phyloP scores from a whole-genome alignment of 2,113 vertebrate genomes.

The Pelecanus crispus region DNA sequence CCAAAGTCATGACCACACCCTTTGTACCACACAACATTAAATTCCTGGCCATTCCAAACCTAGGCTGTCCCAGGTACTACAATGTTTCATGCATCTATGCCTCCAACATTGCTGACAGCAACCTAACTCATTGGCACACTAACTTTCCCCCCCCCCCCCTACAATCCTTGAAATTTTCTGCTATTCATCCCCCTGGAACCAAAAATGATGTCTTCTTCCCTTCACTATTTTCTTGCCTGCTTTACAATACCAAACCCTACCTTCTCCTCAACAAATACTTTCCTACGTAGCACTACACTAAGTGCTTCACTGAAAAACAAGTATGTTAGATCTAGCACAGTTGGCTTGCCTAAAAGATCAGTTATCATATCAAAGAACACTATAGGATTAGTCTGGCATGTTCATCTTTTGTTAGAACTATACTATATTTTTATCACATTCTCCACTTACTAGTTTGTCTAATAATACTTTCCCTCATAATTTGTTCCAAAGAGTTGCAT shows the following conservation, averaged over 20 bases:
- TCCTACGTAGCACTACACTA: background rate
- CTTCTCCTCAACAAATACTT: background rate
- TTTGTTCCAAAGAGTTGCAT: slow-evolving; percentile 23
- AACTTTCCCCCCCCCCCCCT: too few relatives aligned
- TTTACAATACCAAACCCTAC: background rate
- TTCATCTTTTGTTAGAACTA: background rate
- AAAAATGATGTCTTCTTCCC: background rate
- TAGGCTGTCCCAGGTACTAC: background rate
- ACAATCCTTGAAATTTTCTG: background rate
- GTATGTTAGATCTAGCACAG: background rate
- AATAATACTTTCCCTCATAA: background rate
- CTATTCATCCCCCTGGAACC: background rate
- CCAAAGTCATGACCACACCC: background rate
- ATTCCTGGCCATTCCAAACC: background rate
- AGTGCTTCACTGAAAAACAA: background rate
- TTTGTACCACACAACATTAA: background rate
- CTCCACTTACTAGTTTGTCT: background rate
- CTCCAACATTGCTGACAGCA: background rate
- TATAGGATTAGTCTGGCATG: background rate
- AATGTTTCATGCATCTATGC: background rate
- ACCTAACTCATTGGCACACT: background rate
- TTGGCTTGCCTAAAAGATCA: background rate
- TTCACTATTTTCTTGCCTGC: background rate
- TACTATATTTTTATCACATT: slow-evolving; percentile 7
- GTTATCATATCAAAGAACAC: slow-evolving; percentile 22